These are phyloP conservation scores for Penaeus monodon DNA, from an alignment of 2,888 invertebrate genomes.

Conservation along the genomic window DNA sequence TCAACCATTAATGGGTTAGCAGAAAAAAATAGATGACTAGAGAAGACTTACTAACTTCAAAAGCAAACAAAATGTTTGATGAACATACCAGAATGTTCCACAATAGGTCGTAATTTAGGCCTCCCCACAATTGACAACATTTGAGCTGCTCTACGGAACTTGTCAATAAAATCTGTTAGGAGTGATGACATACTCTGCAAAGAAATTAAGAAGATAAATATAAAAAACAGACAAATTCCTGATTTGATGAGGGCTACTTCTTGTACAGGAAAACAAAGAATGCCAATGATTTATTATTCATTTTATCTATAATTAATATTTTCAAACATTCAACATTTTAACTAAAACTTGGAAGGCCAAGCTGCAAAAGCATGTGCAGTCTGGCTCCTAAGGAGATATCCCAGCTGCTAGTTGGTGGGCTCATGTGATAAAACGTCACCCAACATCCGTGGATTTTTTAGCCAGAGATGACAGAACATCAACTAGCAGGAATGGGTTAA, in stretches of 20 bases:
- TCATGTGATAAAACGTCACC: too few species aligned
- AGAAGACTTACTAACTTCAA: neutral
- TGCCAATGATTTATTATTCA: neutral
- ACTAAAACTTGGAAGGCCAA: too few species aligned
- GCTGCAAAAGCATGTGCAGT: too few species aligned
- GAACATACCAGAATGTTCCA: conserved; percentile 83
- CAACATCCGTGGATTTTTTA: too few species aligned
- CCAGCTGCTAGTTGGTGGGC: too few species aligned
- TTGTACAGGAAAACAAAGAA: neutral
- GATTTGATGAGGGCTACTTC: neutral
- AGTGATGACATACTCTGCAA: conserved; percentile 85
- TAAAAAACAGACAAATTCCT: conserved; percentile 26
- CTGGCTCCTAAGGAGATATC: too few species aligned
- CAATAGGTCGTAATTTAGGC: conserved; percentile 91
- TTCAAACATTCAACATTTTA: too few species aligned
- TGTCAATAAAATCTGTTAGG: conserved; percentile 89
- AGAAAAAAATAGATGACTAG: neutral
- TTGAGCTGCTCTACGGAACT: conserved; percentile 92
- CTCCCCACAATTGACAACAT: conserved; percentile 95
- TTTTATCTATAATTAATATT: too few species aligned
- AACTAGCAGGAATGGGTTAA: too few species aligned
- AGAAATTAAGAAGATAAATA: conserved; percentile 67
- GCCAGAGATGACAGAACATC: too few species aligned
- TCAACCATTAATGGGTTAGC: too few species aligned
- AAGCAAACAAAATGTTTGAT: neutral